Base-by-base conservation (phyloP, 2,888 invertebrate species). In the Eupithecia exiguata region DNA sequence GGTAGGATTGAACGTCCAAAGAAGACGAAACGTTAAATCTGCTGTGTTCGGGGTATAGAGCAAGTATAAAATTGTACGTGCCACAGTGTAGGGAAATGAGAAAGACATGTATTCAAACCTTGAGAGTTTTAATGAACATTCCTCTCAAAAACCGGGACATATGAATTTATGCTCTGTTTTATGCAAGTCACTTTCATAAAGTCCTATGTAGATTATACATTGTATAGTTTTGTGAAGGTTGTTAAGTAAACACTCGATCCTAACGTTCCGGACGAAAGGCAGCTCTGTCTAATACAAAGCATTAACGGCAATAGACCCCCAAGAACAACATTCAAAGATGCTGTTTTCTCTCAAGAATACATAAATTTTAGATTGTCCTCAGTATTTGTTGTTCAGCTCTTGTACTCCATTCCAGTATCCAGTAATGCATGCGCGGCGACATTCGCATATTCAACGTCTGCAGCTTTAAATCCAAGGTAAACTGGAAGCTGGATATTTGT, bases 371-470 rank as follows among this genome's bases (percentile, higher is more conserved):
- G 4, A 30, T 30, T 30, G 16, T 25, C 0, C 1, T 30, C 5
- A 61, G 25, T 61, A 30, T 53, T 18, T 21, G n/a, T 36, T 21
- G 53, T 6, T 35, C 6, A 1, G 16, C 4, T 36, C 38, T 14
- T 71, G 46, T 67, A 69, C 38, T 69, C 61, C 38, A 16, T 10
- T 46, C 46, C 43, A 7, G 62, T 63, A 58, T n/a, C 70, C 38
- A 63, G 68, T 75, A 74, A 74, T 74, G 74, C 77, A 71, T 69
- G 72, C 62, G 38, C 65, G 62, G 62, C 74, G 66, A 73, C 76
- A 66, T 66, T 66, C 71, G 71, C 74, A 74, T 76, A 76, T 75
- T 71, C 76, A 76, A 70, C 72, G 68, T 58, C 71, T 72, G 76
- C 77, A 70, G 70, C 68, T 69, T 71, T 74, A 72, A 68, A 74